These are phyloP conservation scores for Melanotus villosus DNA, from an alignment of 2,888 invertebrate species.

Conservation along the genomic window DNA sequence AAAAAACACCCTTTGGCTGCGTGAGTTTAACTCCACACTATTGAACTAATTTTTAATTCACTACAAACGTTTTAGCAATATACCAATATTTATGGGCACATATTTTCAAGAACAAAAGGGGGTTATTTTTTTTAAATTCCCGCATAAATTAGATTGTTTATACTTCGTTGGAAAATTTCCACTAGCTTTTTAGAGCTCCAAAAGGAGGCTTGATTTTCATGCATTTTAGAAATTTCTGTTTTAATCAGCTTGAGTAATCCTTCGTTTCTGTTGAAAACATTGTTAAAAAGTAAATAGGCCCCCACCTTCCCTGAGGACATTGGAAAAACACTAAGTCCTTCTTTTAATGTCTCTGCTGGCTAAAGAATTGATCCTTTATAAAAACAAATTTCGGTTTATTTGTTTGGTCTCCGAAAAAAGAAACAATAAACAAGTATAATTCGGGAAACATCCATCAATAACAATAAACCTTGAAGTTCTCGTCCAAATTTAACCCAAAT, in stretches of 20 bases:
- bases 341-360: no score
- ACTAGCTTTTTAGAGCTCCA: no score
- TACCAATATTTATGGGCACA: slow-evolving; percentile 5
- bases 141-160: no score
- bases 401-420: neutral
- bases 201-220: no score
- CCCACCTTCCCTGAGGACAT: no score
- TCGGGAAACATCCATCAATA: neutral
- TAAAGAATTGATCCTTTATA: no score
- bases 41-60: slow-evolving; percentile 10
- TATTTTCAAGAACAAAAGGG: neutral
- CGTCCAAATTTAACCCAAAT: slow-evolving; percentile 5
- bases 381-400: neutral
- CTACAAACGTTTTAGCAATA: neutral
- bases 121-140: neutral
- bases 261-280: no score
- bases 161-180: no score
- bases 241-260: no score
- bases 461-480: neutral
- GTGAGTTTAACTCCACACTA: neutral
- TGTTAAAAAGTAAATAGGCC: no score
- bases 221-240: no score
- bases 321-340: no score
- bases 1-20: slow-evolving; percentile 2
- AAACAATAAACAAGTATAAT: neutral